Base-by-base conservation (phyloP, 2,113 vertebrate genomes). In the Catagonus wagneri region DNA sequence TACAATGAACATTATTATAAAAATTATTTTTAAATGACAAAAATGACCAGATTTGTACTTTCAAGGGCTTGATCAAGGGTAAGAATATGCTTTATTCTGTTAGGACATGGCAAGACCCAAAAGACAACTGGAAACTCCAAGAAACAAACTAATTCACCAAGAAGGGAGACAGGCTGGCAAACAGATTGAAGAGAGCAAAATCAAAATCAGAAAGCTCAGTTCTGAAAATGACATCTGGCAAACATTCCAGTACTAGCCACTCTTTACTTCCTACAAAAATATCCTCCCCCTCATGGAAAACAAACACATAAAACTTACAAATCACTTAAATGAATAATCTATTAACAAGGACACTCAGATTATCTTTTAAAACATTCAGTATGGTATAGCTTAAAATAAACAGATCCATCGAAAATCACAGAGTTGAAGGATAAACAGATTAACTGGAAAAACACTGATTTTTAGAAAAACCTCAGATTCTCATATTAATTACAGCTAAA, bases 311-410 rank as follows among this genome's bases (percentile, higher is more conserved):
- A 29, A 83, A 56, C 27, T 76, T 29, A 75, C 22, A 89, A 50
- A 60, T 76, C 60, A 60, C 19, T 29, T 76, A 75, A 50, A 52
- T 75, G 32, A 83, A 84, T 29, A 63, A 44, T 14, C 23, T 90
- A 71, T 58, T 79, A 68, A 87, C 63, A 74, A 90, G 80, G 60
- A 25, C 3, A 17, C 29, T 80, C 29, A 9, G 34, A 71, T 85
- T 71, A 29, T 63, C 44, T 93, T 78, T 78, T 29, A 44, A 87
- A 95, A 66, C 39, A 78, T 66, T 72, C 61, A 71, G 36, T 14
- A 76, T 65, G 25, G 65, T 32, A 65, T 15, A 92, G 13, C 39
- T 89, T 86, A 86, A 86, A 93, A 93, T 75, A 85, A 80, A 44
- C 60, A 92, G 39, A 75, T 68, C 17, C 80, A 69, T 11, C 3